A percentile compares a stretch with the other conserved stretches of the same genome.
Evolutionary conservation across 2,797 vertebrate species (phyloP).

Genomic region (Danio kyathit): DNA sequence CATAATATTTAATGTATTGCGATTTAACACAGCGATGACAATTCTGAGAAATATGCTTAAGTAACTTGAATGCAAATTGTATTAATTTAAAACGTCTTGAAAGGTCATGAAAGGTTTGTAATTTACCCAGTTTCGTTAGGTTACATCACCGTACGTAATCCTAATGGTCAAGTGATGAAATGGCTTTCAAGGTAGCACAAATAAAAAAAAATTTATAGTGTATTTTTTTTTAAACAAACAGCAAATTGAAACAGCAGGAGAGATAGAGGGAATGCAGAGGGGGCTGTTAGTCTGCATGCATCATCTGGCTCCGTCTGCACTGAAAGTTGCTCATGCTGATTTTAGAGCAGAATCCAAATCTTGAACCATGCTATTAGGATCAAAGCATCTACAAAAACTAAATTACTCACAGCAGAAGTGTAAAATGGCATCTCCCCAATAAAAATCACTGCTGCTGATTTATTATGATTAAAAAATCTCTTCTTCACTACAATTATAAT

Average conservation of each 20-base stretch:
- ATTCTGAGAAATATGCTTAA: not conserved
- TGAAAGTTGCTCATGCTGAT: constrained; percentile 29
- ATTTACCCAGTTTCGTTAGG: not conserved
- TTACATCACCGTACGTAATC: not conserved
- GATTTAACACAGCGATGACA: not conserved
- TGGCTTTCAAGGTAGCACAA: not conserved
- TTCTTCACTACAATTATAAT: not conserved
- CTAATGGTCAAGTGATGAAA: not conserved
- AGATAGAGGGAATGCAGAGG: not conserved
- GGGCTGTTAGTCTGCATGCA: not conserved
- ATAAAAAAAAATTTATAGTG: not conserved
- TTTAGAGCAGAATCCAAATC: constrained; percentile 29
- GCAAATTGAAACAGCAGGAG: not conserved
- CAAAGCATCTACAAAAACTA: constrained; percentile 21
- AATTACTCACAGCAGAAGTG: constrained; percentile 5
- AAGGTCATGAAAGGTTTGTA: not conserved
- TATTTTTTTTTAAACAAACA: constrained; percentile 7
- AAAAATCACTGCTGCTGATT: constrained; percentile 8
- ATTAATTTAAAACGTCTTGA: not conserved
- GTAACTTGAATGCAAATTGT: not conserved
- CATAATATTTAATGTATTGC: not conserved
- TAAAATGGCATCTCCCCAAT: not conserved
- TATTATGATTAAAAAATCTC: not conserved
- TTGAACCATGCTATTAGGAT: not conserved
- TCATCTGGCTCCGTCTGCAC: not conserved